Conservation (phyloP, 2,797 vertebrate genomes). For the Nyctibius grandis region DNA sequence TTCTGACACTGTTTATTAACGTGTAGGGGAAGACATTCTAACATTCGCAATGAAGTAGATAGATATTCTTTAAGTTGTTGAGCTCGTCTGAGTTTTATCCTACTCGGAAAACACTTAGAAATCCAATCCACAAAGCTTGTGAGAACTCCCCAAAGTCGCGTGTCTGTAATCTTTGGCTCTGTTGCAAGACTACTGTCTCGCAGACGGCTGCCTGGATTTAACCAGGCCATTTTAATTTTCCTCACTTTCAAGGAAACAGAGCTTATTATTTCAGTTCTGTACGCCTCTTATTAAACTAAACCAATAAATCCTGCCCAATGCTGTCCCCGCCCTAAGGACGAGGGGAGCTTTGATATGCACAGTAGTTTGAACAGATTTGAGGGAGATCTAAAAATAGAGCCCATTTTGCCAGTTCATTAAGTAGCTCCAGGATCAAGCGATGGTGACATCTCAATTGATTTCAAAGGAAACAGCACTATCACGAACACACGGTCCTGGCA, state of each 20-base stretch:
- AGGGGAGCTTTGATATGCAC: background rate
- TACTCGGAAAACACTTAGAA: background rate
- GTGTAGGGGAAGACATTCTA: background rate
- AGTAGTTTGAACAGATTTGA: constrained; percentile 10
- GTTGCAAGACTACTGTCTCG: too few relatives aligned
- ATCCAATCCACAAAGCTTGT: background rate
- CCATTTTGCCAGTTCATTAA: constrained; percentile 56
- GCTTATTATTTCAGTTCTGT: constrained; percentile 53
- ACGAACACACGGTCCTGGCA: background rate
- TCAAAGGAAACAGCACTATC: constrained; percentile 14
- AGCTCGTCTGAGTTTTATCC: background rate
- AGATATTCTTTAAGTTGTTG: background rate
- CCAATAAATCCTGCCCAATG: constrained; percentile 14
- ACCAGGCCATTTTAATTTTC: constrained; percentile 30
- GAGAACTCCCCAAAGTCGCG: background rate
- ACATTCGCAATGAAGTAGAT: background rate
- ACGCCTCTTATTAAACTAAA: constrained; percentile 25
- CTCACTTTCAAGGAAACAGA: constrained; percentile 35
- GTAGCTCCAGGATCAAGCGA: constrained; percentile 43
- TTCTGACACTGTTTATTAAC: background rate
- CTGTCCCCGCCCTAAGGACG: background rate
- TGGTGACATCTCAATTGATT: constrained; percentile 62
- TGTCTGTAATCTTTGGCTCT: constrained; percentile 37
- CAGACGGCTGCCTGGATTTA: background rate
- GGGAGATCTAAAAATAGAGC: constrained; percentile 53